Conservation (phyloP, 2,888 invertebrate species). For the Melanostoma mellinum region DNA sequence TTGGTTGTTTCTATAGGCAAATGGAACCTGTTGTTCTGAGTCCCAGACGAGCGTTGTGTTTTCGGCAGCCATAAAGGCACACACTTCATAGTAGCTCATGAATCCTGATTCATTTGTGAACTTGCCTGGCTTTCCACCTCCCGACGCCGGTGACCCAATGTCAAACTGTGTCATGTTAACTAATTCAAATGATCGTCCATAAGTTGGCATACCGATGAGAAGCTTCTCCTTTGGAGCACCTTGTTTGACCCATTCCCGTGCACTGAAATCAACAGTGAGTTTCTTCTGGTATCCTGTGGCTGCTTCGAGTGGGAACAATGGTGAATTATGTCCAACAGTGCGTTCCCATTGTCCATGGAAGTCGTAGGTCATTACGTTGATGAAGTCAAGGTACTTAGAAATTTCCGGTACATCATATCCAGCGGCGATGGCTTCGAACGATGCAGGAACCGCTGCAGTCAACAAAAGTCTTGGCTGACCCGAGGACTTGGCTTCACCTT, state of each 20-base stretch:
- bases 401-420: slow-evolving; percentile 97
- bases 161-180: slow-evolving; percentile 94
- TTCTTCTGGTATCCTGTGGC: slow-evolving; percentile 96
- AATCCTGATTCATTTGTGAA: slow-evolving; percentile 97
- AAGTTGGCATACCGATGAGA: slow-evolving; percentile 97
- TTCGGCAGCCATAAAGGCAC: slow-evolving; percentile 93
- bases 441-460: slow-evolving; percentile 95
- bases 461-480: slow-evolving; percentile 90
- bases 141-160: slow-evolving; percentile 94
- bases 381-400: slow-evolving; percentile 95
- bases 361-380: slow-evolving; percentile 97
- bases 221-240: slow-evolving; percentile 96
- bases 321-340: slow-evolving; percentile 96
- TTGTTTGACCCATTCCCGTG: slow-evolving; percentile 95
- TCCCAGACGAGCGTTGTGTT: slow-evolving; percentile 97
- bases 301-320: slow-evolving; percentile 93
- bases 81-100: slow-evolving; percentile 97
- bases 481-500: slow-evolving; percentile 94
- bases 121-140: slow-evolving; percentile 92
- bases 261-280: slow-evolving; percentile 94
- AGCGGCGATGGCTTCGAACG: slow-evolving; percentile 95
- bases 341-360: slow-evolving; percentile 98
- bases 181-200: slow-evolving; percentile 94
- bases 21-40: slow-evolving; percentile 97
- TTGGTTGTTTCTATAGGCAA: slow-evolving; percentile 94